Percentiles rank a stretch among this genome's conserved stretches.
Evolutionary conservation across 2,888 invertebrate species (phyloP).

Genomic region (Philopedon plagiatum): DNA sequence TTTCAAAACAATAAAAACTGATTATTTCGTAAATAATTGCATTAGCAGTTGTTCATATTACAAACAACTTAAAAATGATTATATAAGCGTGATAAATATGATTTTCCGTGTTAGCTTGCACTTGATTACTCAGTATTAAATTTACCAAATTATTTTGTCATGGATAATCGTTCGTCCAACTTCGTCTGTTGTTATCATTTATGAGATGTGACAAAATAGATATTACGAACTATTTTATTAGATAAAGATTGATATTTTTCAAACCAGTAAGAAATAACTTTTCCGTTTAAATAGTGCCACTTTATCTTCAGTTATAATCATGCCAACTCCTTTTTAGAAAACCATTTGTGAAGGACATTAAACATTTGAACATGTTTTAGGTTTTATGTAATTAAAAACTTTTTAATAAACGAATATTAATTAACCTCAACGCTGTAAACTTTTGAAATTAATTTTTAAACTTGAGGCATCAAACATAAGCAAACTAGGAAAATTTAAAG

Average conservation of each 20-base stretch:
- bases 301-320: too few relatives aligned
- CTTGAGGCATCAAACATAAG: neutral
- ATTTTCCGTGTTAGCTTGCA: neutral
- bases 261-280: too few relatives aligned
- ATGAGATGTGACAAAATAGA: neutral
- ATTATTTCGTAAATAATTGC: constrained; percentile 9
- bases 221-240: too few relatives aligned
- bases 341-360: too few relatives aligned
- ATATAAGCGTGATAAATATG: neutral
- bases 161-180: neutral
- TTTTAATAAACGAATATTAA: neutral
- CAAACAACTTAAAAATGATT: neutral
- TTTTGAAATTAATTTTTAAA: neutral
- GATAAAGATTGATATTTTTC: too few relatives aligned
- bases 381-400: neutral
- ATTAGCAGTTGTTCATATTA: neutral
- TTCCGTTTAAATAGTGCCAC: too few relatives aligned
- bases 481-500: constrained; percentile 5
- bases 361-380: neutral
- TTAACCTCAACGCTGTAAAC: neutral
- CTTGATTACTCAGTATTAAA: neutral
- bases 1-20: neutral
- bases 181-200: neutral
- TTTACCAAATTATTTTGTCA: constrained; percentile 8
- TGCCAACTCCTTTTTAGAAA: too few relatives aligned